phyloP scores from a whole-genome alignment of 2,797 vertebrate genomes.

The Esox masquinongy region DNA sequence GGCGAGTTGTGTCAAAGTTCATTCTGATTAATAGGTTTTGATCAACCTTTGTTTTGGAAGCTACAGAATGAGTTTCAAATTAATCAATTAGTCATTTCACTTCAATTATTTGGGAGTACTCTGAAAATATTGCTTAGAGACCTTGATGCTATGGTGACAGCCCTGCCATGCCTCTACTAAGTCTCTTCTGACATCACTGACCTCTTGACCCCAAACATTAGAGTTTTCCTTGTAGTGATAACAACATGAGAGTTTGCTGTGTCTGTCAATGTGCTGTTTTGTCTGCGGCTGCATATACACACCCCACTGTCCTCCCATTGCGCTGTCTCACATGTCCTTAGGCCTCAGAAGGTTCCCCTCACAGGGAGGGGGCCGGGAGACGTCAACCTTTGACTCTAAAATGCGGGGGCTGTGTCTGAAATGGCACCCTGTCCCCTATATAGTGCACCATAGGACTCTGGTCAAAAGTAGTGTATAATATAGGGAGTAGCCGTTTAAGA shows the following conservation, averaged over 20 bases:
- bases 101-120: conserved; percentile 14
- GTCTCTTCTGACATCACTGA: conserved; percentile 46
- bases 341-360: conserved; percentile 35
- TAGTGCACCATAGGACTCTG: not conserved
- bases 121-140: not conserved
- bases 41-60: not conserved
- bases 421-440: not conserved
- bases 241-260: conserved; percentile 43
- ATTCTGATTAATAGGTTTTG: not conserved
- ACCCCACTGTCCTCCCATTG: conserved; percentile 55
- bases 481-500: not conserved
- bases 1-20: not conserved
- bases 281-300: conserved; percentile 60
- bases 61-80: conserved; percentile 6
- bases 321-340: conserved; percentile 41
- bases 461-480: not conserved
- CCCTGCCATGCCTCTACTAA: conserved; percentile 34
- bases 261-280: conserved; percentile 64
- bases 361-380: conserved; percentile 25
- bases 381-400: conserved; percentile 21
- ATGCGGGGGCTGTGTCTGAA: not conserved
- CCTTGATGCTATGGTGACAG: conserved; percentile 26
- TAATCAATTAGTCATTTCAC: conserved; percentile 23
- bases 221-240: conserved; percentile 51
- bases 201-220: conserved; percentile 48